Percentiles rank a stretch among this genome's conserved stretches.
Evolutionary conservation across 2,113 vertebrate species (phyloP).

Genomic region (Donacobius atricapilla): DNA sequence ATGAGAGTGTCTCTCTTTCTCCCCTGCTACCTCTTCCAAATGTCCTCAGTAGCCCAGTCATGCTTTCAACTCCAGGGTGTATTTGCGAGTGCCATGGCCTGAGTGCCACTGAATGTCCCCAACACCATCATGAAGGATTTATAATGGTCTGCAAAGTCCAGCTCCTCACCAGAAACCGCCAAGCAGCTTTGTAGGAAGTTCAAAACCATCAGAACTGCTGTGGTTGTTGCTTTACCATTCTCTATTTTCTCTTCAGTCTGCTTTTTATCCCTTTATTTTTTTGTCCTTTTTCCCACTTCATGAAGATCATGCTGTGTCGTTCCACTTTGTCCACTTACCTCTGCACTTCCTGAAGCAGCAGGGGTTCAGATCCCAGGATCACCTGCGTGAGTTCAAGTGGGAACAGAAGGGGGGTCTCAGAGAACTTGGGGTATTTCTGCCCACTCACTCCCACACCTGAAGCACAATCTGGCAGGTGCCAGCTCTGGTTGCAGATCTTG

Average conservation of each 20-base stretch:
- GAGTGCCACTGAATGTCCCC: not conserved
- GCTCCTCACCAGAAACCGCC: not conserved
- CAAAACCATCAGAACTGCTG: not conserved
- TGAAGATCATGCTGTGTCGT: not conserved
- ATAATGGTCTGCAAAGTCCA: not conserved
- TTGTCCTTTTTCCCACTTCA: not conserved
- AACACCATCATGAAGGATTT: not conserved
- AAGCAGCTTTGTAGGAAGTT: not conserved
- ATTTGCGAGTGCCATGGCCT: not conserved
- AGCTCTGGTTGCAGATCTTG: not conserved
- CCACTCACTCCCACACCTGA: not conserved
- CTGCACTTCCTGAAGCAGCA: not conserved
- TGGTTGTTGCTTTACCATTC: not conserved
- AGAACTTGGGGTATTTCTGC: not conserved
- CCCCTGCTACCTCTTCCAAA: not conserved
- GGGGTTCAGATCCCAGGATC: not conserved
- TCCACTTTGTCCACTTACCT: not conserved
- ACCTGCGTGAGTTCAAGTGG: not conserved
- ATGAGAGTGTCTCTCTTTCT: accelerated
- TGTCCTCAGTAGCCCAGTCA: not conserved
- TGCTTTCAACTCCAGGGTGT: not conserved
- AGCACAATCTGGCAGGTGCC: not conserved
- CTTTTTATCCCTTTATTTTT: not conserved
- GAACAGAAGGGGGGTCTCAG: not conserved
- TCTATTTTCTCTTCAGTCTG: not conserved